Evolutionary conservation across 2,797 vertebrate species (phyloP).

Genomic region (Aphelocoma californica): DNA sequence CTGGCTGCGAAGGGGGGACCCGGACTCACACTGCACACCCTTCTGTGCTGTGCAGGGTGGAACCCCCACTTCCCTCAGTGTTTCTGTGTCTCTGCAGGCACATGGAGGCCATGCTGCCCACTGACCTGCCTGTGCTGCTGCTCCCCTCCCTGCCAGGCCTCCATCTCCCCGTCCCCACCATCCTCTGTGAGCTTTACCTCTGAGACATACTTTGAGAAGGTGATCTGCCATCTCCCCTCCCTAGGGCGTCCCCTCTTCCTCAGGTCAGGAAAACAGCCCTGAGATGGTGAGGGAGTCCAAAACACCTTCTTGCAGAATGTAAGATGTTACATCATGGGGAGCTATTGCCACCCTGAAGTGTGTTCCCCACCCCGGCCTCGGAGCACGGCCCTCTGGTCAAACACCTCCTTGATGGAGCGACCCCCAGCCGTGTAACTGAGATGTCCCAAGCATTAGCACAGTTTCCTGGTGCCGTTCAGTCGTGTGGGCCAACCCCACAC

Average conservation of each 20-base stretch:
- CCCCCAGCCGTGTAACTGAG: background rate
- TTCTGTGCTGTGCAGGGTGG: fast-evolving
- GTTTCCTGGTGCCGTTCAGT: background rate
- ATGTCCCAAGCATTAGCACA: background rate
- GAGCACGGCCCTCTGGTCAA: background rate
- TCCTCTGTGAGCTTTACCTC: background rate
- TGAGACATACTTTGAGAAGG: background rate
- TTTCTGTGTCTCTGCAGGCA: background rate
- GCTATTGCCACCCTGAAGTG: background rate
- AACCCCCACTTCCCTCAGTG: fast-evolving
- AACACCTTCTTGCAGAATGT: background rate
- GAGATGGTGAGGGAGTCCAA: background rate
- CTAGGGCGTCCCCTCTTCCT: background rate
- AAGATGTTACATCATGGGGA: background rate
- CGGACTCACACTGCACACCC: background rate
- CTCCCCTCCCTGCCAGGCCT: background rate
- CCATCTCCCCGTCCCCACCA: fast-evolving
- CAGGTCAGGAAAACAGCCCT: background rate
- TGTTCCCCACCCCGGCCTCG: background rate
- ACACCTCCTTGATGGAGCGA: background rate
- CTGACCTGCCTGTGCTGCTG: background rate
- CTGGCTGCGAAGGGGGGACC: fast-evolving
- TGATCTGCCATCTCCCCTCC: background rate
- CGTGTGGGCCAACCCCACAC: background rate
- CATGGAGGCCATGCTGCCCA: fast-evolving